A percentile compares a stretch with the other conserved stretches of the same genome.
Evolutionary conservation across 2,113 vertebrate genomes (phyloP).

Genomic region (Verasper variegatus): DNA sequence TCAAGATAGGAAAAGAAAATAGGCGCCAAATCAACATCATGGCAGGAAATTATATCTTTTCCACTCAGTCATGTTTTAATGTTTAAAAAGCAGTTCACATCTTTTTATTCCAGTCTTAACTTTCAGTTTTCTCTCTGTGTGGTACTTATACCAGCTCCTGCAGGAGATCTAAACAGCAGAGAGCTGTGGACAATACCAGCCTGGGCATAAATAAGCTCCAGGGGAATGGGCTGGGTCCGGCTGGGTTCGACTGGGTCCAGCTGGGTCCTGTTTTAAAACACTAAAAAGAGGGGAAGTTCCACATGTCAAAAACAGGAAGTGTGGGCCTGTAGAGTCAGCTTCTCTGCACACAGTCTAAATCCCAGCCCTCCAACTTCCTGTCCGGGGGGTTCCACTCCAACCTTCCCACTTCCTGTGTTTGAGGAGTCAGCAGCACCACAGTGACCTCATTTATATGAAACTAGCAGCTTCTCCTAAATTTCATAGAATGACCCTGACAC

Average conservation of each 20-base stretch:
- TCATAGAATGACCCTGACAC: background rate
- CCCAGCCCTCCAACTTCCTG: conserved; percentile 74
- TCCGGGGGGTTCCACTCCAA: conserved; percentile 54
- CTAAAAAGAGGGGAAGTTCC: conserved; percentile 74
- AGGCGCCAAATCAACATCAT: background rate
- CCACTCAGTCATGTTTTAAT: conserved; percentile 3
- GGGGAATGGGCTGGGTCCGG: conserved; percentile 37
- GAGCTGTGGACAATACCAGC: conserved; percentile 46
- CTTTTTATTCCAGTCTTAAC: background rate
- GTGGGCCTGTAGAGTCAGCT: conserved; percentile 73
- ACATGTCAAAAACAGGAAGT: conserved; percentile 83
- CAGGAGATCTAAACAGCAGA: conserved; percentile 56
- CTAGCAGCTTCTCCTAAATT: background rate
- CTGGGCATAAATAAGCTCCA: conserved; percentile 47
- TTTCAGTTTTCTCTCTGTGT: conserved; percentile 8
- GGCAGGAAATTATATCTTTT: conserved; percentile 33
- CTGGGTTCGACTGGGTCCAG: conserved; percentile 19
- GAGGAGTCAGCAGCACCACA: conserved; percentile 24
- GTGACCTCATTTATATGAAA: conserved; percentile 1
- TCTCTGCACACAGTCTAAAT: conserved; percentile 68
- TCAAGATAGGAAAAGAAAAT: background rate
- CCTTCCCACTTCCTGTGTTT: conserved; percentile 74
- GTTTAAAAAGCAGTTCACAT: conserved; percentile 25
- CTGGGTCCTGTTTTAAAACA: conserved; percentile 64
- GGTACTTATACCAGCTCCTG: conserved; percentile 58